Conservation (phyloP, 2,113 vertebrate species). For the Leptodactylus fuscus region DNA sequence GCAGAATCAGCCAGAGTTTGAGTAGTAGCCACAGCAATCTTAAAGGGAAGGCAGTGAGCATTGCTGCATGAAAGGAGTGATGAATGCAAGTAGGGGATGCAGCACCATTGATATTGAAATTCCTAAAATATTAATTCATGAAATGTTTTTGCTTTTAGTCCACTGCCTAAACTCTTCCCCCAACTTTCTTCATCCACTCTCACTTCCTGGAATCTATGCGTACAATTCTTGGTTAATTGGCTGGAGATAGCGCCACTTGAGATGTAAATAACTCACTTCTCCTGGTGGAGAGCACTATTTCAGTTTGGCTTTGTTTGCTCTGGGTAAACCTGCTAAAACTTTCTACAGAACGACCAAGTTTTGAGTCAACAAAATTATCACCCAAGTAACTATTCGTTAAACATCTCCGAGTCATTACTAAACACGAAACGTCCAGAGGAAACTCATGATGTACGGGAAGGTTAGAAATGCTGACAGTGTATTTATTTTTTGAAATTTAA, state of each 20-base stretch:
- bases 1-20: too few relatives aligned
- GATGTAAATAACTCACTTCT: neutral
- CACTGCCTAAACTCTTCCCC: neutral
- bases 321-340: neutral
- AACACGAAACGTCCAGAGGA: neutral
- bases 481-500: neutral
- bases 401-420: neutral
- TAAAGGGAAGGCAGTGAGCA: too few relatives aligned
- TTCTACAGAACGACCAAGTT: neutral
- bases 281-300: neutral
- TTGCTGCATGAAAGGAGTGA: too few relatives aligned
- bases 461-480: neutral
- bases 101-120: too few relatives aligned
- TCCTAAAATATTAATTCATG: neutral
- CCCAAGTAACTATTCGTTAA: neutral
- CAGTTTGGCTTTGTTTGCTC: neutral
- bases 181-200: neutral
- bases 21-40: too few relatives aligned
- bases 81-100: too few relatives aligned
- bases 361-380: constrained; percentile 4
- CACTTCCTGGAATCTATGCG: neutral
- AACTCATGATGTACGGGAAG: neutral
- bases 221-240: neutral
- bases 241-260: neutral
- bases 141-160: neutral